These are phyloP conservation scores for Drosophila parthenogenetica DNA, from an alignment of 2,888 invertebrate species.

Conservation along the genomic window DNA sequence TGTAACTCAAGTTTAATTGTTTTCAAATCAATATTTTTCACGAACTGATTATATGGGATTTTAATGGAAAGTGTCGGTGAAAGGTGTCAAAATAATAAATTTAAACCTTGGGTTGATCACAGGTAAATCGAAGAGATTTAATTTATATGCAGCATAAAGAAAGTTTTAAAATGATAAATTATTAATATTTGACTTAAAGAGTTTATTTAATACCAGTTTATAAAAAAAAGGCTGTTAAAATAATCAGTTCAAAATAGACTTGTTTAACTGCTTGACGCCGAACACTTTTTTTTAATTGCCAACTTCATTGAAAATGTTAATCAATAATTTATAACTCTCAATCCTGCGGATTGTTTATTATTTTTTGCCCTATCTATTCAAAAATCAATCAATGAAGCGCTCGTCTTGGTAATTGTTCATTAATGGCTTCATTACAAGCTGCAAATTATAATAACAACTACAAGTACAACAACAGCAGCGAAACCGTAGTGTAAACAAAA, in stretches of 20 bases:
- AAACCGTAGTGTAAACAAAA: slow-evolving; percentile 54
- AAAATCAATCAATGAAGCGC: slow-evolving; percentile 64
- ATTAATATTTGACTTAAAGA: neutral
- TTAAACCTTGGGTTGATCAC: slow-evolving; percentile 8
- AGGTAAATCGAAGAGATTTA: neutral
- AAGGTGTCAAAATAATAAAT: slow-evolving; percentile 40
- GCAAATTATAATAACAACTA: slow-evolving; percentile 17
- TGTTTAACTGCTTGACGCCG: neutral
- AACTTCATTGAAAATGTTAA: neutral
- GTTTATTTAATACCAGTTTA: no score
- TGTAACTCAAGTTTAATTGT: slow-evolving; percentile 19
- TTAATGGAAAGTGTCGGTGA: slow-evolving; percentile 48
- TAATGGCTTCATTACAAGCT: slow-evolving; percentile 74
- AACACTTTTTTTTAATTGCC: neutral
- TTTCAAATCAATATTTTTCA: slow-evolving; percentile 40
- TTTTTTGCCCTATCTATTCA: slow-evolving; percentile 3
- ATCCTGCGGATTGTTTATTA: neutral
- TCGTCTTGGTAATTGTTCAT: slow-evolving; percentile 56
- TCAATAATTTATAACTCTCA: neutral
- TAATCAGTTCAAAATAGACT: neutral
- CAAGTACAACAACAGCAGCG: slow-evolving; percentile 24
- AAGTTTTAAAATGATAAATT: neutral
- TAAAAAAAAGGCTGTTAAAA: neutral
- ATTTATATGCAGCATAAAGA: neutral
- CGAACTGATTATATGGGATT: slow-evolving; percentile 42